Conservation (phyloP, 2,797 vertebrate genomes). For the Ispidina lecontei region DNA sequence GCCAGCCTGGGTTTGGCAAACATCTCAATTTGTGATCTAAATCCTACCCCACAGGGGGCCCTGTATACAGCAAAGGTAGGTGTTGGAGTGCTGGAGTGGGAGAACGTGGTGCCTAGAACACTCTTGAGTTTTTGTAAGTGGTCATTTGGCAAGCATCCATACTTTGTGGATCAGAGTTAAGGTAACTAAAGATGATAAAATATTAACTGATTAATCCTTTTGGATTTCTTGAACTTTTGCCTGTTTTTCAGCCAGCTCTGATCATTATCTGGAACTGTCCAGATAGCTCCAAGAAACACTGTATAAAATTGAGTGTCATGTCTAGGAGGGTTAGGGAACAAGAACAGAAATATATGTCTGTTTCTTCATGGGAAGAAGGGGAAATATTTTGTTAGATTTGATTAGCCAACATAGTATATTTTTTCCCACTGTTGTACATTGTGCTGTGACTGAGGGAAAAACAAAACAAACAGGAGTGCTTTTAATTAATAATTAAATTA, state of each 20-base stretch:
- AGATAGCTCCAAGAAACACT: not conserved
- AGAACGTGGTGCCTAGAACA: not conserved
- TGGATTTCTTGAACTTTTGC: not conserved
- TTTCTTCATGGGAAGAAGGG: not conserved
- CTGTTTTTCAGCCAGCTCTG: not conserved
- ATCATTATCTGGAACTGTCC: not conserved
- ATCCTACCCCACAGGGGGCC: rapidly evolving
- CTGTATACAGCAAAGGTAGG: not conserved
- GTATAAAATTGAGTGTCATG: not conserved
- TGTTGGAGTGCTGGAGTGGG: not conserved
- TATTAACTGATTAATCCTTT: not conserved
- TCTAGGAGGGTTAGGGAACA: too few relatives aligned
- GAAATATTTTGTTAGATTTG: not conserved
- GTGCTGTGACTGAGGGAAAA: not conserved
- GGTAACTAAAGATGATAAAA: not conserved
- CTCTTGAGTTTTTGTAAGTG: not conserved
- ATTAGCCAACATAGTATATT: not conserved
- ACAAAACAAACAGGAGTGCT: not conserved
- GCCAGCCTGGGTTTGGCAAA: not conserved
- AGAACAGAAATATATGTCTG: not conserved
- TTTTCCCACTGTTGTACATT: not conserved
- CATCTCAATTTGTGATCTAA: not conserved
- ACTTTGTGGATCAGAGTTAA: not conserved
- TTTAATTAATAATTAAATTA: not conserved
- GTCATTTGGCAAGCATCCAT: not conserved